Conservation (phyloP, 1,140 invertebrate genomes). For the Listronotus bonariensis region DNA sequence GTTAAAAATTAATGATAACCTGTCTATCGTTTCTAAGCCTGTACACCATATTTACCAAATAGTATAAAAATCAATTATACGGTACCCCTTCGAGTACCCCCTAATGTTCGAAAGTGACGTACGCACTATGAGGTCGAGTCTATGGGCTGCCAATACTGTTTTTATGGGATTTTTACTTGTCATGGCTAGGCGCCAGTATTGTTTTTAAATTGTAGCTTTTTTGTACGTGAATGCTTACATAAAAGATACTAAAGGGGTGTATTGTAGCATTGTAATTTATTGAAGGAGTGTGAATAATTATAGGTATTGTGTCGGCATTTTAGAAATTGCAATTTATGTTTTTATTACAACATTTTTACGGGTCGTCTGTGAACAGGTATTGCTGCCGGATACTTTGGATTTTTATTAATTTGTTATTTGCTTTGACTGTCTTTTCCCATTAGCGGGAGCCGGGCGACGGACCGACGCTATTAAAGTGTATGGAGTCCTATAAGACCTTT, state of each 20-base stretch:
- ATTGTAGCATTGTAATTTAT: slow-evolving; percentile 3
- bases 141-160: slow-evolving; percentile 29
- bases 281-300: neutral
- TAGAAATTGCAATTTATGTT: too few relatives aligned
- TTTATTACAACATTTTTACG: too few relatives aligned
- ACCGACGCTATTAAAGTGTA: too few relatives aligned
- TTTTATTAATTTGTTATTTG: too few relatives aligned
- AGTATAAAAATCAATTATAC: slow-evolving; percentile 25
- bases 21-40: neutral
- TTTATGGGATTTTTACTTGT: slow-evolving; percentile 22
- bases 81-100: slow-evolving; percentile 18
- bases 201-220: slow-evolving; percentile 8
- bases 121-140: slow-evolving; percentile 15
- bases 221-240: neutral
- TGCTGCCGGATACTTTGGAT: too few relatives aligned
- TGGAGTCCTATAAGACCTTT: too few relatives aligned
- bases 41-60: neutral
- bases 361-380: too few relatives aligned
- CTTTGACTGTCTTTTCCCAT: too few relatives aligned
- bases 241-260: neutral
- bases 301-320: too few relatives aligned
- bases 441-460: too few relatives aligned
- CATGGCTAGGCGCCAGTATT: slow-evolving; percentile 23
- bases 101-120: slow-evolving; percentile 13
- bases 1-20: neutral